Percentiles rank a stretch among this genome's conserved stretches.
Conservation (phyloP, 2,113 vertebrate genomes). For the Coregonus clupeaformis region DNA sequence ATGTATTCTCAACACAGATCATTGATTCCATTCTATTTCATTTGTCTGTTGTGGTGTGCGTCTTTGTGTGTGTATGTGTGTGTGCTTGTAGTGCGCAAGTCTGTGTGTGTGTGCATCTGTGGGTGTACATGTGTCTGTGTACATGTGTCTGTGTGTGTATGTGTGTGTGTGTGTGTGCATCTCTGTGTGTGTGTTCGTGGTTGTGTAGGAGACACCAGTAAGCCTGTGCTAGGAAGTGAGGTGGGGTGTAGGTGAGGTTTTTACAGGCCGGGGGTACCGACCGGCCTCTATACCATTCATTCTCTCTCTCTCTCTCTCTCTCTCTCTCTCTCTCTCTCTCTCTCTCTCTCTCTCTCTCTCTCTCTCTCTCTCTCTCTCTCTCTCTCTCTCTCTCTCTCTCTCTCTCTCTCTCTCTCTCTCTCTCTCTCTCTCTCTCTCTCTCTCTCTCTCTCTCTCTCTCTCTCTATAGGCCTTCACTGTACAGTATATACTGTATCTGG, state of each 20-base stretch:
- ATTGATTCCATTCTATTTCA: too few relatives aligned
- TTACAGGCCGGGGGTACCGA: slow-evolving; percentile 42
- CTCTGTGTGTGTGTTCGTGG: not conserved
- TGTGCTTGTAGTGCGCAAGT: slow-evolving; percentile 13
- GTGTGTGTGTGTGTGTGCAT: too few relatives aligned
- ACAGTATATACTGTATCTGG: slow-evolving; percentile 14
- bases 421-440: slow-evolving; percentile 24
- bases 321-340: slow-evolving; percentile 24
- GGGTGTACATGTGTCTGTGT: slow-evolving; percentile 6
- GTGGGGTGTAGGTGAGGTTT: slow-evolving; percentile 14
- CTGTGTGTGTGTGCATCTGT: slow-evolving; percentile 6
- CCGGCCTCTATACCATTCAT: slow-evolving; percentile 12
- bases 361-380: too few relatives aligned
- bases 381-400: too few relatives aligned
- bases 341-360: too few relatives aligned
- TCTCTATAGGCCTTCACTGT: slow-evolving; percentile 41
- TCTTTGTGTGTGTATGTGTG: slow-evolving; percentile 12
- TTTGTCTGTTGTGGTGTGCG: not conserved
- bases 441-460: too few relatives aligned
- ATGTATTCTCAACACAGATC: too few relatives aligned
- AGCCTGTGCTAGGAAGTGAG: slow-evolving; percentile 18
- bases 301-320: slow-evolving; percentile 18
- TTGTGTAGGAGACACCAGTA: not conserved
- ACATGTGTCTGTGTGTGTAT: not conserved
- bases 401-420: slow-evolving; percentile 17